Evolutionary conservation across 2,113 vertebrate genomes (phyloP).

Genomic region (Ariopsis seemanni): DNA sequence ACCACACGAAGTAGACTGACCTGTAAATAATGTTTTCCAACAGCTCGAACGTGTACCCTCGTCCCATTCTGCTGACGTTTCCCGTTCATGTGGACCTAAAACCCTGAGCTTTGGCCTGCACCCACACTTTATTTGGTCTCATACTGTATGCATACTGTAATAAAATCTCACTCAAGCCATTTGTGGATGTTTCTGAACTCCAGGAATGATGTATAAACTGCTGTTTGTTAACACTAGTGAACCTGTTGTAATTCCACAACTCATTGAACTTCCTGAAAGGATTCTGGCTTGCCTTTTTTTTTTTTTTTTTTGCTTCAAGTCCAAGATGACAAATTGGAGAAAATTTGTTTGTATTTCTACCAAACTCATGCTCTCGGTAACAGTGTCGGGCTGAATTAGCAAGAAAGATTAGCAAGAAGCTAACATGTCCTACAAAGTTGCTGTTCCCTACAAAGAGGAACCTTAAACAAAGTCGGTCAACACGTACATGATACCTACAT

Average conservation of each 20-base stretch:
- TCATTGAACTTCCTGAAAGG: not conserved
- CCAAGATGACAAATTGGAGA: not conserved
- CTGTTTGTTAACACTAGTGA: constrained; percentile 22
- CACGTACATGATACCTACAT: not conserved
- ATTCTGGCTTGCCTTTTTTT: not conserved
- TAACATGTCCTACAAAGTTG: not conserved
- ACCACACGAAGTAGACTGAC: constrained; percentile 16
- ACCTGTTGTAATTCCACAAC: not conserved
- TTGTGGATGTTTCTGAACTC: constrained; percentile 24
- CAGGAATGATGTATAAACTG: constrained; percentile 12
- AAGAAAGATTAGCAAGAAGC: not conserved
- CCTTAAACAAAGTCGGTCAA: no score
- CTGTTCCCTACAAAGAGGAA: not conserved
- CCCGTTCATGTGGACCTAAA: constrained; percentile 36
- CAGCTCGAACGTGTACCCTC: constrained; percentile 11
- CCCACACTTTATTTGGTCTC: constrained; percentile 31
- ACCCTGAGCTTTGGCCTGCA: constrained; percentile 30
- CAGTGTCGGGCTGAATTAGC: not conserved
- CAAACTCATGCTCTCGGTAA: not conserved
- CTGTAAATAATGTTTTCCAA: constrained; percentile 18
- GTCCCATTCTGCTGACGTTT: constrained; percentile 30
- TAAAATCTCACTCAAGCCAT: constrained; percentile 30
- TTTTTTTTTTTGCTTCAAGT: not conserved
- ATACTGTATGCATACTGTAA: constrained; percentile 35
- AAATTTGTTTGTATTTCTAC: not conserved